Evolutionary conservation across 2,888 invertebrate genomes (phyloP), one percentile per base, ranked within the genome.

Genomic region (Caenorhabditis drosophilae): DNA sequence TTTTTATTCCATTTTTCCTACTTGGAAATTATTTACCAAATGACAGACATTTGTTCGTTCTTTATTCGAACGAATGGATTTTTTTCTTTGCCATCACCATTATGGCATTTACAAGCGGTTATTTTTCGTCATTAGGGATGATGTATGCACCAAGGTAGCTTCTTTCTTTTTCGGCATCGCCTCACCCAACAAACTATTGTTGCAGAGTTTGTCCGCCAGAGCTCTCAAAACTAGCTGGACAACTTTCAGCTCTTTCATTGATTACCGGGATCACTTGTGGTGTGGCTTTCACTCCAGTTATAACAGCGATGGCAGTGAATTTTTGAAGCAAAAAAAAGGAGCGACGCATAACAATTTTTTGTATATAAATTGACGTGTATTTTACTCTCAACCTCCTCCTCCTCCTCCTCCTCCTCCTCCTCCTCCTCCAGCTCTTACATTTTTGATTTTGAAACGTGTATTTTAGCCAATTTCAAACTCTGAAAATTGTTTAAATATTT

Each of bases 41-140:
- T 4, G 26, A 26, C 0, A 87, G 93, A 46, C 85, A 87, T 1
- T 81, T 93, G 63, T 91, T 92, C 0, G 89, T 95, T n/a, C 83
- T 89, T 18, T 89, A 96, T 44, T 59, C 86, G 34, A 90, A 88
- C 75, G 95, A 97, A 84, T 79, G 70, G 71, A 46, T 61, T 23
- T 78, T 77, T 54, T 72, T 80, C 46, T 47, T 77, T 49, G 63
- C 75, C 23, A 74, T 89, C 0, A 86, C 90, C 0, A 79, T 91
- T 1, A 88, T 96, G 87, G 93, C 92, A 7, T 87, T 93, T 80
- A 90, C 90, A 51, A 92, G 92, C 38, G 98, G 98, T 0, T 97
- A 98, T 84, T 90, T 90, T 77, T 93, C 92, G 84, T 92, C 93
- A 20, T 85, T 93, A 22, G 90, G 89, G 47, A 93, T 94, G 93